Base-by-base conservation (phyloP, 2,113 vertebrate genomes). In the Edolisoma coerulescens region DNA sequence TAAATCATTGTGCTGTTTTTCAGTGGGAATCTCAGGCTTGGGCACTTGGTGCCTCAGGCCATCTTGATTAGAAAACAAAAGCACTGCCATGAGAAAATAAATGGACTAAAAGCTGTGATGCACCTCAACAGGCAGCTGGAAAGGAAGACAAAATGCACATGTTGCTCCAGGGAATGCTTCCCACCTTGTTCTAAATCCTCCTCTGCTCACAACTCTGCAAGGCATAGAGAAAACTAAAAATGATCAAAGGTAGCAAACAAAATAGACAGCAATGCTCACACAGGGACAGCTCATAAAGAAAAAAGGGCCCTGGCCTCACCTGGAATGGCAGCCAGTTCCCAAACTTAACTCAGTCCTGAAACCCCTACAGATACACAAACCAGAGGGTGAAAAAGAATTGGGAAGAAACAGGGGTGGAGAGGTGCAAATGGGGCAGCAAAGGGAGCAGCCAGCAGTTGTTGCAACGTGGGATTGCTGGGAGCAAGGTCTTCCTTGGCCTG, bases 61-160 rank as follows among this genome's bases (percentile, higher is more conserved):
- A 90, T 70, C 90, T 77, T 77, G 60, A 84, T 89, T 61, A 84
- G 54, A 76, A 94, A 79, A 94, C 61, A 89, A 88, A 86, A 77
- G 76, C 59, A 44, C 30, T 59, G 54, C 50, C 64, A 35, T 0
- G 4, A 81, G 16, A 67, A 17, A 69, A 59, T 41, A 74, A 94
- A 67, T 16, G 26, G 13, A 88, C 57, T 88, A 19, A 63, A 76
- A 93, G 30, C 85, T 20, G 12, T 11, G 13, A 74, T 6, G 4
- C 42, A 26, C 37, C 16, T 61, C 39, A 74, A 75, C 28, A 44
- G 9, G 26, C 44, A 60, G 27, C 61, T 76, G 39, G 27, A 69
- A 59, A 60, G n/a, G 41, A 83, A 54, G n/a, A 41, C 17, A 65
- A 47, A 79, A 74, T 2, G n/a, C 28, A 67, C 18, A 18, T 0